Conservation (phyloP, 2,888 invertebrate species). For the Hanleya hanleyi region DNA sequence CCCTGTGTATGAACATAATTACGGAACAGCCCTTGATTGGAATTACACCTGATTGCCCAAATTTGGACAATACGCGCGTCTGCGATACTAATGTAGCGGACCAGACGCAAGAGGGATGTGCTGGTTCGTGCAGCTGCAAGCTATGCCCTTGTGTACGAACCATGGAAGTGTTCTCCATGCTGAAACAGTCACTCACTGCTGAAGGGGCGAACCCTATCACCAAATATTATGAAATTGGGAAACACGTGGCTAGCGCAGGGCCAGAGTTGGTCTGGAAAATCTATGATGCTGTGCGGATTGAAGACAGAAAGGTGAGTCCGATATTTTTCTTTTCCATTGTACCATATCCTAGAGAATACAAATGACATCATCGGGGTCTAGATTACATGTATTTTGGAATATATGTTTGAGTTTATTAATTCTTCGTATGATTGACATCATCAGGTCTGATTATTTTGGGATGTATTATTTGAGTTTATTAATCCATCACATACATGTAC, state of each 20-base stretch:
- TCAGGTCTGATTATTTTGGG: too few relatives aligned
- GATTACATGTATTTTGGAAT: neutral
- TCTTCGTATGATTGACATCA: too few relatives aligned
- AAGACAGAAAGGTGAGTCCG: slow-evolving; percentile 87
- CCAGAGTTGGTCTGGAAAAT: slow-evolving; percentile 94
- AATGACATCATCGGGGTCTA: neutral
- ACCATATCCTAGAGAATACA: neutral
- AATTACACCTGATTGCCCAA: neutral
- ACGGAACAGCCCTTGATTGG: neutral
- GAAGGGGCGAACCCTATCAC: slow-evolving; percentile 82
- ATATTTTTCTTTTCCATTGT: neutral
- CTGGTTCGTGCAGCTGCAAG: neutral
- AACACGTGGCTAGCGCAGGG: slow-evolving; percentile 86
- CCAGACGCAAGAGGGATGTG: neutral
- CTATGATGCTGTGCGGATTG: slow-evolving; percentile 90
- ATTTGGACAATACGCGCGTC: too few relatives aligned
- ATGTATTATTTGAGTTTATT: too few relatives aligned
- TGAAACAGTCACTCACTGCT: slow-evolving; percentile 61
- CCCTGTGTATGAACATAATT: neutral
- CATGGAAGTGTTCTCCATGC: slow-evolving; percentile 67
- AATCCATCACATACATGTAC: too few relatives aligned
- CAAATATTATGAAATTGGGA: slow-evolving; percentile 90
- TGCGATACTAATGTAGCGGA: neutral
- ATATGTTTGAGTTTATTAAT: neutral
- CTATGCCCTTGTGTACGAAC: slow-evolving; percentile 33